Evolutionary conservation across 35 echinoderm and acorn worm species (phyloP).

Genomic region (Lytechinus variegatus): DNA sequence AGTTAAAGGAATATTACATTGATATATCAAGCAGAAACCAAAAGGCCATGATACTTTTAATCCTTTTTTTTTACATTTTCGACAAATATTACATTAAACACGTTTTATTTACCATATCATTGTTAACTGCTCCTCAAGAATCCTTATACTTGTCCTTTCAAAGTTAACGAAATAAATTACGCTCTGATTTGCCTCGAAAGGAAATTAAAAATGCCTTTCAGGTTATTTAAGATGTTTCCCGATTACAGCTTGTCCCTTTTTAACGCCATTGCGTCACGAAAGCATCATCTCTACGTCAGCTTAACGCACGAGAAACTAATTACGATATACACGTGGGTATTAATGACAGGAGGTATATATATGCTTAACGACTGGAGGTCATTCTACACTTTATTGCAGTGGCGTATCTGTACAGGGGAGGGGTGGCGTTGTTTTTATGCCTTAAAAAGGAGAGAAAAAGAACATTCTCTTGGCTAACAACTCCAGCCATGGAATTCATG

Average conservation of each 20-base stretch:
- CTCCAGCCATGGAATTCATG: too few relatives aligned
- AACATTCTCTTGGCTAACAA: too few relatives aligned
- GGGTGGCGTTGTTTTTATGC: too few relatives aligned
- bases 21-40: too few relatives aligned
- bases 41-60: too few relatives aligned
- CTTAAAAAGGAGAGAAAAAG: too few relatives aligned
- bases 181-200: not conserved
- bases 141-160: not conserved
- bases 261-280: not conserved
- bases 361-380: not conserved
- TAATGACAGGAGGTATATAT: not conserved
- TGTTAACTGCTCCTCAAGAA: too few relatives aligned
- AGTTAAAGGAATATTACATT: too few relatives aligned
- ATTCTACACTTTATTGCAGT: not conserved
- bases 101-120: too few relatives aligned
- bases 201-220: not conserved
- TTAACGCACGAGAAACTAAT: not conserved
- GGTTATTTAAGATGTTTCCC: not conserved
- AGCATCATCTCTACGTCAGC: not conserved
- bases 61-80: too few relatives aligned
- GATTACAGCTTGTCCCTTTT: not conserved
- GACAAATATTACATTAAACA: too few relatives aligned
- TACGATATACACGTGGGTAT: slow-evolving; percentile 3
- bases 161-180: not conserved
- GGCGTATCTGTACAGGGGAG: not conserved